Base-by-base conservation (phyloP, 2,888 invertebrate genomes). In the Atethmia centrago region DNA sequence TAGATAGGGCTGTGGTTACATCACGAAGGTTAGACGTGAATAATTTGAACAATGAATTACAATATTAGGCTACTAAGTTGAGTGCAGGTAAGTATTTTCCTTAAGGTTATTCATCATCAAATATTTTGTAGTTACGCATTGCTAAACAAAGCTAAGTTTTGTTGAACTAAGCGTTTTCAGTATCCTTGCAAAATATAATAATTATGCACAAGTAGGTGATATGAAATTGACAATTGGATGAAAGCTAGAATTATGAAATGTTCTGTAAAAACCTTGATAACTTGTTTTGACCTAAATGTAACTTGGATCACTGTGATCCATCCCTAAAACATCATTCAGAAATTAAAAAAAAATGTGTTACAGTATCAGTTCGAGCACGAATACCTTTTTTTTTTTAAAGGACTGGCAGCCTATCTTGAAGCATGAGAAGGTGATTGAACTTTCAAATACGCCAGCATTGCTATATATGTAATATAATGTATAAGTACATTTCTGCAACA, bases 1-100 rank as follows among this genome's bases (percentile, higher is more conserved):
- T 8, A 25, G 58, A 53, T 79, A 58, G 3, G 21, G 0, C 10
- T 76, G 77, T 47, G 53, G 61, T 61, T 36, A 19, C 25, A 42
- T 25, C 65, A 64, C 64, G 21, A 28, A 36, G 31, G 25, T 61
- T 28, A 2, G 25, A 7, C 64, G 40, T 63, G 47, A 28, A 40
- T 8, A n/a, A 47, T 25, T n/a, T 74, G 16, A 45, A 19, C 42
- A 45, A 16, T 21, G 59, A 45, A 31, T 42, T 53, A 3, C 0
- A 53, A 36, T 16, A 59, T 19, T 58, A 31, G 31, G 25, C n/a
- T 45, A 12, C n/a, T 40, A 12, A 28, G 2, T 14, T 28, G 16
- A 4, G 0, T n/a, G 1, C 42, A 42, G 2, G 16, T n/a, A 19
- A 3, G 40, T 8, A 14, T 25, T 55, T 74, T 25, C 16, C 21